Conservation (phyloP, 2,113 vertebrate genomes). For the Laticauda colubrina region DNA sequence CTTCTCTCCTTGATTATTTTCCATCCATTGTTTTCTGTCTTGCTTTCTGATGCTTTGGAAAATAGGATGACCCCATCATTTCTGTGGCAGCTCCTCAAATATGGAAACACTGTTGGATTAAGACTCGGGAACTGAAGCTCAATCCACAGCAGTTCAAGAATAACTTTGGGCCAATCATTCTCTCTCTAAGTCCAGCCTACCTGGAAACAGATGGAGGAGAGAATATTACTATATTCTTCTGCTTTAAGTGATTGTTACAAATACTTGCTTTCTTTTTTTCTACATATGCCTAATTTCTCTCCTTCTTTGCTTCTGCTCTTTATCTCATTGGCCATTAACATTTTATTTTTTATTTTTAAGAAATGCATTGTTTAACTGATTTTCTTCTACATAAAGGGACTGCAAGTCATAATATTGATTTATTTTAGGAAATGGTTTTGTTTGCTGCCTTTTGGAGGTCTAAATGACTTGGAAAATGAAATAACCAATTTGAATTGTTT, state of each 20-base stretch:
- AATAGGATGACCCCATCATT: background rate
- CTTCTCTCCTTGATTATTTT: background rate
- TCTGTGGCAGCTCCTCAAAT: background rate
- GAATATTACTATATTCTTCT: background rate
- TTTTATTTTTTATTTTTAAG: background rate
- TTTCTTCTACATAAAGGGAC: background rate
- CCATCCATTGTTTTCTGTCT: background rate
- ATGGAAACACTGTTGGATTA: background rate
- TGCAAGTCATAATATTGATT: background rate
- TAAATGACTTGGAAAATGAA: slow-evolving; percentile 17
- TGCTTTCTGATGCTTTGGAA: background rate
- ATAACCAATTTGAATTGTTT: background rate
- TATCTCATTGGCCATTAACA: background rate
- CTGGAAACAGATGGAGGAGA: background rate
- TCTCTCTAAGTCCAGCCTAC: background rate
- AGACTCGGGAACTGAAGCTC: background rate
- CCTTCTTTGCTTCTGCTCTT: background rate
- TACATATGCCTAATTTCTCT: background rate
- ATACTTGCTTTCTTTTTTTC: background rate
- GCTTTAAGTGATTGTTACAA: background rate
- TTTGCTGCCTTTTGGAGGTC: slow-evolving; percentile 11
- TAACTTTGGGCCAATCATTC: background rate
- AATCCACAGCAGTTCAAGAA: background rate
- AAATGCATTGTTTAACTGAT: background rate
- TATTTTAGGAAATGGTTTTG: background rate